Evolutionary conservation across 1,140 invertebrate species (phyloP).

Genomic region (Dendrolimus kikuchii): DNA sequence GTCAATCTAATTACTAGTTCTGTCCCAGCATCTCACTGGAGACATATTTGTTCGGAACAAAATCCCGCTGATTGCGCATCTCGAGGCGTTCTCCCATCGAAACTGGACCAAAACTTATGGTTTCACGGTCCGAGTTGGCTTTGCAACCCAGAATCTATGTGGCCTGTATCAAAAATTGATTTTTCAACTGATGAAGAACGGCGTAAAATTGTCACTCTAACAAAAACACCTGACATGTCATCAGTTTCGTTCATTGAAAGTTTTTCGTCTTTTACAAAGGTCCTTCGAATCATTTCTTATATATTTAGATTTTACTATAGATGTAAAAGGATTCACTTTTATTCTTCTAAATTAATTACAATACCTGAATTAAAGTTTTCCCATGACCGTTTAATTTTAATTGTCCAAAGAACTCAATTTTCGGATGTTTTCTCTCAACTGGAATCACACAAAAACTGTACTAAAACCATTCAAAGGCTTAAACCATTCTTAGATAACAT

Average conservation of each 20-base stretch:
- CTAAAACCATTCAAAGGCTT: neutral
- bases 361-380: too few species aligned
- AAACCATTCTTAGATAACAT: neutral
- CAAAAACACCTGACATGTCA: neutral
- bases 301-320: neutral
- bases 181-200: neutral
- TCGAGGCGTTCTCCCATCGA: neutral
- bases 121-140: neutral
- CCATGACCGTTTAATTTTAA: too few species aligned
- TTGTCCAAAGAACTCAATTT: neutral
- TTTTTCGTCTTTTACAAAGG: neutral
- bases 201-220: neutral
- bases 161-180: neutral
- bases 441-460: neutral
- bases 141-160: neutral
- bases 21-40: too few species aligned
- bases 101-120: neutral
- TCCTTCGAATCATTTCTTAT: neutral
- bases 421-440: neutral
- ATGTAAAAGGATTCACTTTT: neutral
- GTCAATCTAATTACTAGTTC: slow-evolving; percentile 8
- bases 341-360: too few species aligned
- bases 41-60: too few species aligned
- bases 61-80: neutral
- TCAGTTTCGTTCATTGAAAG: neutral